These are phyloP conservation scores for Phalacrocorax carbo DNA, from an alignment of 2,113 vertebrate species.

Conservation along the genomic window DNA sequence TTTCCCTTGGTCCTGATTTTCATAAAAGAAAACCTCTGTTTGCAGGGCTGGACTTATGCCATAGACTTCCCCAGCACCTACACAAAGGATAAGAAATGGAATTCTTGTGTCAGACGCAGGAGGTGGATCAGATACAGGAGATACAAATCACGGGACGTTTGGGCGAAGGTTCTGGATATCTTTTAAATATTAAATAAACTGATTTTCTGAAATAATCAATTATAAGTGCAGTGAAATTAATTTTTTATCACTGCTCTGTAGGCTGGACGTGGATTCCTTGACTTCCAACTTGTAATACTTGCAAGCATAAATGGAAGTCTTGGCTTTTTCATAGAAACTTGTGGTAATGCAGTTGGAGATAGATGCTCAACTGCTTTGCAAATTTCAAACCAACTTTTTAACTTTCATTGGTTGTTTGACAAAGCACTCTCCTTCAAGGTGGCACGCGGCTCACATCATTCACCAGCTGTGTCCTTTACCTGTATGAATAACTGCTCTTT, in stretches of 20 bases:
- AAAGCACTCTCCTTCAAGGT: rapidly evolving
- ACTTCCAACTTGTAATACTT: neutral
- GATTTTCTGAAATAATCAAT: neutral
- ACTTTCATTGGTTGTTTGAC: neutral
- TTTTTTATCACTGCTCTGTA: neutral
- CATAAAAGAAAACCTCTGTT: slow-evolving; percentile 33
- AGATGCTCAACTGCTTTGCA: neutral
- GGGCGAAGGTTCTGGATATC: slow-evolving; percentile 84
- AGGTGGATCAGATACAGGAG: slow-evolving; percentile 93
- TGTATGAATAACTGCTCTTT: neutral
- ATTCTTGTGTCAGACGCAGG: slow-evolving; percentile 93
- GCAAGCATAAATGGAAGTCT: neutral
- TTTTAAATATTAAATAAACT: neutral
- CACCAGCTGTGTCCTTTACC: neutral
- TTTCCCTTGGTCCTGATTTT: neutral
- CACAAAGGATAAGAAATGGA: slow-evolving; percentile 95
- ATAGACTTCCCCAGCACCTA: slow-evolving; percentile 95
- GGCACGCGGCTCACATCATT: neutral
- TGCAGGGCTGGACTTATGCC: slow-evolving; percentile 93
- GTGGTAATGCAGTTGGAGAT: neutral
- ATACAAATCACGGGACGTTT: slow-evolving; percentile 88
- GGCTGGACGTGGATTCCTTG: neutral
- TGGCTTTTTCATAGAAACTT: neutral
- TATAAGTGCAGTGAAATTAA: neutral
- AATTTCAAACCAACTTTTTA: neutral